Evolutionary conservation across 2,888 invertebrate species (phyloP).

Genomic region (Agrilus cyanescens): DNA sequence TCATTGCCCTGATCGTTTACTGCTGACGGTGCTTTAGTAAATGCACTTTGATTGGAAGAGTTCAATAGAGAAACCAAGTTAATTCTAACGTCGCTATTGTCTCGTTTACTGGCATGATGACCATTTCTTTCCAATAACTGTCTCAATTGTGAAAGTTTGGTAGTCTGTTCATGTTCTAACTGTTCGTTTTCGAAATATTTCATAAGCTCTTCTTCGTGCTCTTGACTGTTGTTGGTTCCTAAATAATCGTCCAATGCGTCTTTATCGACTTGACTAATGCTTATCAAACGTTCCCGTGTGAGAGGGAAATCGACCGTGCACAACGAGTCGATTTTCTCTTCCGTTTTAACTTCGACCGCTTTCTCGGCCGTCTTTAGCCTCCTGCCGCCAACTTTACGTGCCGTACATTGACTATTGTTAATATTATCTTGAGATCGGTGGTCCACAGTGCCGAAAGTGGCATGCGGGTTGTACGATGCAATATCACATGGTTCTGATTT

Average conservation of each 20-base stretch:
- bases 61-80: too few species aligned
- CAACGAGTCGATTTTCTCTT: slow-evolving; percentile 11
- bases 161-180: slow-evolving; percentile 23
- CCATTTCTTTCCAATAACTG: slow-evolving; percentile 40
- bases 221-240: slow-evolving; percentile 62
- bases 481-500: slow-evolving; percentile 36
- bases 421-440: slow-evolving; percentile 31
- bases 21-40: slow-evolving; percentile 11
- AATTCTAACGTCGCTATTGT: too few species aligned
- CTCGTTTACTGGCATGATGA: not conserved
- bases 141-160: slow-evolving; percentile 60
- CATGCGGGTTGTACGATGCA: slow-evolving; percentile 31
- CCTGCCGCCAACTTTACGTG: slow-evolving; percentile 15
- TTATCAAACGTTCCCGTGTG: slow-evolving; percentile 54
- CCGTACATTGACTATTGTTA: slow-evolving; percentile 19
- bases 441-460: slow-evolving; percentile 21
- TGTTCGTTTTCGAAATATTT: slow-evolving; percentile 63
- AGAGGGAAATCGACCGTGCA: slow-evolving; percentile 12
- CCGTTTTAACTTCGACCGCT: slow-evolving; percentile 1
- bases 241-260: slow-evolving; percentile 74
- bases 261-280: slow-evolving; percentile 66
- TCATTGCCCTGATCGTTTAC: not conserved
- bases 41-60: slow-evolving; percentile 11
- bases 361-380: slow-evolving; percentile 6
- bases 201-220: slow-evolving; percentile 72